A percentile compares a stretch with the other conserved stretches of the same genome.
Conservation (phyloP, 1,140 invertebrate species). For the Heliconius eleuchia region DNA sequence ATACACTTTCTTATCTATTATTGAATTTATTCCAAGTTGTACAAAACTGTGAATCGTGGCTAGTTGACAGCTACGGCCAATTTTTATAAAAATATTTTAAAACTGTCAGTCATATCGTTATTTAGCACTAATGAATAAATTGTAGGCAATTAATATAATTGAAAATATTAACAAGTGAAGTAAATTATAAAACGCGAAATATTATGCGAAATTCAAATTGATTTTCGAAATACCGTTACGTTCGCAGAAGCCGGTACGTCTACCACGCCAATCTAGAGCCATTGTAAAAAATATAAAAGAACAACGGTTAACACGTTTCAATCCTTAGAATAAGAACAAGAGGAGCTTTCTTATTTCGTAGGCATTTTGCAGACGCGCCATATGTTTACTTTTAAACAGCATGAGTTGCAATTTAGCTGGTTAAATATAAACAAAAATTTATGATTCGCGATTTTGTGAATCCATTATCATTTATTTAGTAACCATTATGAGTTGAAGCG, state of each 20-base stretch:
- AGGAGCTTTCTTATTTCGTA: background rate
- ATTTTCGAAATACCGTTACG: background rate
- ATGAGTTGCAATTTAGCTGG: slow-evolving; percentile 1
- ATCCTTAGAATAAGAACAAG: background rate
- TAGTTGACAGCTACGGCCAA: background rate
- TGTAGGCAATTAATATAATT: background rate
- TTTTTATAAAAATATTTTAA: background rate
- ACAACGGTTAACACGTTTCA: background rate
- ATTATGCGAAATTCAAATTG: background rate
- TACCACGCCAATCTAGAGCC: background rate
- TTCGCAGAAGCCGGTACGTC: background rate
- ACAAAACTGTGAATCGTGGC: background rate
- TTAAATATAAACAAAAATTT: slow-evolving; percentile 4
- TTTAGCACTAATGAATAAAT: background rate
- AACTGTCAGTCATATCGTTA: background rate
- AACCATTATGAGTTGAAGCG: background rate
- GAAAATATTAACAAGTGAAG: background rate
- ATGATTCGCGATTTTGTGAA: background rate
- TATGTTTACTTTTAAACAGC: slow-evolving; percentile 10
- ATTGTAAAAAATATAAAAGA: background rate
- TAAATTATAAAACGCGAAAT: background rate
- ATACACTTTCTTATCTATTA: background rate
- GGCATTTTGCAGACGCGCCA: background rate
- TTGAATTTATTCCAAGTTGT: background rate
- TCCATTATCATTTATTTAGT: background rate